These are phyloP conservation scores for Alcedo quadribrachys DNA, from an alignment of 2,797 vertebrate species.

Conservation along the genomic window DNA sequence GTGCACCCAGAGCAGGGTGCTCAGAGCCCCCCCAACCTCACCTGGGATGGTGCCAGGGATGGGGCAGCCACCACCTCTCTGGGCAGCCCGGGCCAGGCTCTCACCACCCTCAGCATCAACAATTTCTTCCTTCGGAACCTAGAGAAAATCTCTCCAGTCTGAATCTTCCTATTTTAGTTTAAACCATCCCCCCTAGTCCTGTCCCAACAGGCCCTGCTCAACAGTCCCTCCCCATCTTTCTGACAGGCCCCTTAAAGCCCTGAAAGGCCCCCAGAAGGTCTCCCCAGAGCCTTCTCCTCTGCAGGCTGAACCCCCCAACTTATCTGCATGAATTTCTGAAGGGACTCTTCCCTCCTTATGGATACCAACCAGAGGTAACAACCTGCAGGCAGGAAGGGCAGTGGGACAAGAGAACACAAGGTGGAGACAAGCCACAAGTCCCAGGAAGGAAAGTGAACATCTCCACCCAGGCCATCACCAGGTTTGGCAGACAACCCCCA, in stretches of 20 bases:
- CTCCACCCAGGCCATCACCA: not conserved
- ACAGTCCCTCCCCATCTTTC: not conserved
- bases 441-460: not conserved
- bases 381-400: not conserved
- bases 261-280: not conserved
- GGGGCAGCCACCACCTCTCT: no score
- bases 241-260: not conserved
- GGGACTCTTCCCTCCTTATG: not conserved
- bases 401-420: fast-evolving
- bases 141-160: not conserved
- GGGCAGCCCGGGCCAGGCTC: no score
- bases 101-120: not conserved
- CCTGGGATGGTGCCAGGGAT: not conserved
- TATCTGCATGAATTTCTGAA: not conserved
- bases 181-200: not conserved
- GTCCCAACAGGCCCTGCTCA: not conserved
- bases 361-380: fast-evolving
- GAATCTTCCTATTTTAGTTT: not conserved
- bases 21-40: no score
- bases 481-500: not conserved
- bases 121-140: not conserved
- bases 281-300: not conserved
- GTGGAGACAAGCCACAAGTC: not conserved
- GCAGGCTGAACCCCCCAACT: not conserved
- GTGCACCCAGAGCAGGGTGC: no score